Conservation (phyloP, 2,888 invertebrate genomes). For the Aproaerema taeniolella region DNA sequence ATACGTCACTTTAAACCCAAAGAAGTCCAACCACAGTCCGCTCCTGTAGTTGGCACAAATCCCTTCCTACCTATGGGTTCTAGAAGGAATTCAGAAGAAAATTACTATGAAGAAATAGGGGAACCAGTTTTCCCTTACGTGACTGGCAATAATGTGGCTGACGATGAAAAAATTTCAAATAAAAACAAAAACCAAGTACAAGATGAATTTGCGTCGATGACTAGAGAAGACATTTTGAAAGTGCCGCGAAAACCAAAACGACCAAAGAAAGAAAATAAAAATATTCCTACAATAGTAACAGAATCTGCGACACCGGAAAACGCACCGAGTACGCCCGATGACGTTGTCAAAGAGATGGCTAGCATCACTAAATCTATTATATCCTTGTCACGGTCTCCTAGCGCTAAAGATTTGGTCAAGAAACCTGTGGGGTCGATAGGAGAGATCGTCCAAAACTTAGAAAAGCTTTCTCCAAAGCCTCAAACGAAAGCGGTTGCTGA, state of each 20-base stretch:
- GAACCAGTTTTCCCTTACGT: slow-evolving; percentile 29
- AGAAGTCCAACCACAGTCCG: slow-evolving; percentile 16
- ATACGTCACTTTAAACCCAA: slow-evolving; percentile 23
- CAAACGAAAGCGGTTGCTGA: slow-evolving; percentile 27
- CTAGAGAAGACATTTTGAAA: slow-evolving; percentile 57
- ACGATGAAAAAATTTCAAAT: slow-evolving; percentile 58
- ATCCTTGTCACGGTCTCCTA: slow-evolving; percentile 55
- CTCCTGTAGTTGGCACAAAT: slow-evolving; percentile 23
- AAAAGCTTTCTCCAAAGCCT: slow-evolving; percentile 29
- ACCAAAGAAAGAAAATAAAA: slow-evolving; percentile 40
- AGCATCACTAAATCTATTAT: slow-evolving; percentile 56
- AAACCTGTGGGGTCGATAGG: slow-evolving; percentile 34
- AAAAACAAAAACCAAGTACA: slow-evolving; percentile 31
- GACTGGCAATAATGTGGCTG: slow-evolving; percentile 52
- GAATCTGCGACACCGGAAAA: too few species aligned
- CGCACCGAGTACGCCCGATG: slow-evolving; percentile 5
- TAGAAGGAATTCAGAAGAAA: slow-evolving; percentile 46
- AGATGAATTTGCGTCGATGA: slow-evolving; percentile 44
- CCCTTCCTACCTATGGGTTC: slow-evolving; percentile 27
- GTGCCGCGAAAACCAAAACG: slow-evolving; percentile 61
- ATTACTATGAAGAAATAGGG: slow-evolving; percentile 68
- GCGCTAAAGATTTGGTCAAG: slow-evolving; percentile 44
- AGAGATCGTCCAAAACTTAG: slow-evolving; percentile 44
- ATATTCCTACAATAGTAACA: slow-evolving; percentile 10
- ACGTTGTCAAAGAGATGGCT: slow-evolving; percentile 39